Evolutionary conservation across 2,113 vertebrate genomes (phyloP), one percentile per base, ranked within the genome.

Genomic region (Puffinus mauretanicus): DNA sequence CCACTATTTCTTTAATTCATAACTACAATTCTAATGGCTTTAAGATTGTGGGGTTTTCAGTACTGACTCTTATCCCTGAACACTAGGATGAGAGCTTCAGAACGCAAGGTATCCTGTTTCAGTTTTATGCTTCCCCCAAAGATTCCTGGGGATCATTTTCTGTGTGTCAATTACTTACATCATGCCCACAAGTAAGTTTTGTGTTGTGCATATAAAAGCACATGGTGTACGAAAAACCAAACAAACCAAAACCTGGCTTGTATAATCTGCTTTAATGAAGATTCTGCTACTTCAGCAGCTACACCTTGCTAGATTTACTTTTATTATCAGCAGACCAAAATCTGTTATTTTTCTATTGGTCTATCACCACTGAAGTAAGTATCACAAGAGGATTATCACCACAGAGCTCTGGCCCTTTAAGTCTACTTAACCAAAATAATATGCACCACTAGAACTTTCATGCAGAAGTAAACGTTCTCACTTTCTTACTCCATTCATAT

Each of bases 401-500:
- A 65, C 67, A 92, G 58, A 86, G 93, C 79, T 92, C 52, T 88
- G 60, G 64, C 58, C 55, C 61, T 82, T 94, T 34, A 32, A 24
- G 17, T 81, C 93, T n/a, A 6, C 64, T 26, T 47, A 49, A 67
- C 57, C 65, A 55, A 82, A 78, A 60, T 17, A 64, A 69, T 55
- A 89, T 0, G 10, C 26, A 73, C 57, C 76, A 16, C 94, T 80
- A 11, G 3, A 49, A 67, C 26, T 72, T 62, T 70, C 46, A 96
- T 1, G 16, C 77, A 75, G 38, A 92, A 86, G 32, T 24, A 22
- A 90, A 85, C 1, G 2, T 30, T 93, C 91, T 73, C 84, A 40
- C 36, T 93, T 78, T 93, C 66, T 90, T 61, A 65, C 44, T 92
- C 92, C 82, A 97, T 86, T 90, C 87, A 62, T 20, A 95, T 66